These are phyloP conservation scores for Dasysyrphus albostriatus DNA, from an alignment of 2,888 invertebrate genomes.

Conservation along the genomic window DNA sequence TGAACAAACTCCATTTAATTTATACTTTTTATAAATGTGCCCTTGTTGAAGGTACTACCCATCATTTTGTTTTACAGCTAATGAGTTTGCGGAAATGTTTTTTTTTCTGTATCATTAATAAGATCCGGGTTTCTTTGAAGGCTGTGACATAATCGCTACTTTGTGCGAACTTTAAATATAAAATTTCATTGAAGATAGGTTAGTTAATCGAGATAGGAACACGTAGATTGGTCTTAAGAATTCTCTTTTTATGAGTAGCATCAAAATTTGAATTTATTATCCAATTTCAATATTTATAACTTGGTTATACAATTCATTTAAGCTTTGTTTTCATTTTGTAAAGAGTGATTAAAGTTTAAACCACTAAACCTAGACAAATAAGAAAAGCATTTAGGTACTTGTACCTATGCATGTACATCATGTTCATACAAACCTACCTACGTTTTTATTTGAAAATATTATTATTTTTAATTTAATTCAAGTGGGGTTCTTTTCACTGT, in stretches of 20 bases:
- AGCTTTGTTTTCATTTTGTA: too few species aligned
- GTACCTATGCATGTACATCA: too few species aligned
- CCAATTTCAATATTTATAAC: too few species aligned
- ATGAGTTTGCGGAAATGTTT: constrained; percentile 19
- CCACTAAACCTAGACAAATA: too few species aligned
- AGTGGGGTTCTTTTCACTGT: not conserved
- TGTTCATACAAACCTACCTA: too few species aligned
- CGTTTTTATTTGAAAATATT: not conserved
- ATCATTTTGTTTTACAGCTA: not conserved
- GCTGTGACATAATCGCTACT: constrained; percentile 9
- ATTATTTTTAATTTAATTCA: not conserved
- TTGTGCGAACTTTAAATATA: not conserved
- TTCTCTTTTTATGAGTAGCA: not conserved
- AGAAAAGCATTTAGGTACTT: too few species aligned
- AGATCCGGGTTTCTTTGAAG: constrained; percentile 26
- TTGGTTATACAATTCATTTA: too few species aligned
- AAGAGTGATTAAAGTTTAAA: too few species aligned
- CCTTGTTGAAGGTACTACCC: not conserved
- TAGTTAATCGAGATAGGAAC: not conserved
- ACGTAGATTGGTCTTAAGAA: not conserved
- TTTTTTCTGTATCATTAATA: constrained; percentile 5
- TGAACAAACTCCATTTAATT: not conserved
- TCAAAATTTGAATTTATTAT: too few species aligned
- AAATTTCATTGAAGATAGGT: not conserved
- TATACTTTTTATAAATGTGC: not conserved